Base-by-base conservation (phyloP, 2,113 vertebrate species). In the Oncorhynchus clarkii region DNA sequence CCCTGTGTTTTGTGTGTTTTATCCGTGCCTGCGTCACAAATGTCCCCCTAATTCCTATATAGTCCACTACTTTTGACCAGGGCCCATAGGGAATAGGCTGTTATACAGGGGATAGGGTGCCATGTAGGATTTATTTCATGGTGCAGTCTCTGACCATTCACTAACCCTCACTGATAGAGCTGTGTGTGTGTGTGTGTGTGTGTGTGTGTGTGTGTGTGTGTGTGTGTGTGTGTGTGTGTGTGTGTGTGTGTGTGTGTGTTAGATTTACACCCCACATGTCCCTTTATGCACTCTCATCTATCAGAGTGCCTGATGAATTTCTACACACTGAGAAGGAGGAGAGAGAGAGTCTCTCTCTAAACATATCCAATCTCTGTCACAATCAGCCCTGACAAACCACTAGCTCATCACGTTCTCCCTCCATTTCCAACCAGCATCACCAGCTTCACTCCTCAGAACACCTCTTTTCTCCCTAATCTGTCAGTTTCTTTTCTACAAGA, bases 1-100 rank as follows among this genome's bases (percentile, higher is more conserved):
- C 29, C 12, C 5, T 70, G 39, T 70, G 68, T 54, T 54, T 83
- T 87, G 84, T 90, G 87, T 84, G 84, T 89, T 84, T 84, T 18
- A 1, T 5, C 29, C 29, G 0, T 31, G 29, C 7, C 6, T 39
- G 34, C 6, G 34, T 39, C 34, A 7, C 1, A 39, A 39, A 39
- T 39, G 34, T 39, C 34, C 6, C 6, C 7, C 34, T 39, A 39
- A 39, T 39, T 39, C 34, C 34, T 8, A 39, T 39, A 39, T 39
- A 8, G 34, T 39, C 7, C 34, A 39, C 34, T 39, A 39, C 34
- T 39, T 39, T 39, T 39, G 34, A 39, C 34, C 34, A 39, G 34
- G 34, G 7, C 34, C 34, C 34, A 39, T 39, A 8, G 34, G 34
- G 34, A 34, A 1, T 7, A 34, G 34, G 34, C 5, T 34, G 34